Evolutionary conservation across 2,797 vertebrate genomes (phyloP), one percentile per base, ranked within the genome.

Genomic region (Alca torda): DNA sequence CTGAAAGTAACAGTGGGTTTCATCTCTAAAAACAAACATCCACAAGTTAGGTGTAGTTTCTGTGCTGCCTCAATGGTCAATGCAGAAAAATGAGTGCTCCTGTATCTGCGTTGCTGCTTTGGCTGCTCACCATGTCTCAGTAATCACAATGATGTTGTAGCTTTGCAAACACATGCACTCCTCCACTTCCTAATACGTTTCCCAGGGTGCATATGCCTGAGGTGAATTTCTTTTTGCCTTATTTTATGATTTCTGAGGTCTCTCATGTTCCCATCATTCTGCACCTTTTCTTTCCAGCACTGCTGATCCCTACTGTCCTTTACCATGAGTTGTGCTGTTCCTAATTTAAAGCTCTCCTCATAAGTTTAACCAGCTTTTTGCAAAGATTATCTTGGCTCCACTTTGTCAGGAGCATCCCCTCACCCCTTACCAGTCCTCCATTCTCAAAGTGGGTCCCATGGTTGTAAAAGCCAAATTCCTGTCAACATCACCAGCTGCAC

Each of bases 401-500:
- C 65, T 86, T 86, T 72, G 11, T 72, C 45, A 93, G 28, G 9
- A 63, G 6, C 21, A 50, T 78, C 16, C n/a, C 4, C 7, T 76
- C 37, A 61, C n/a, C 41, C 35, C 13, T 28, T 78, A 41, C 7
- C 13, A 57, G 57, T 46, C 59, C n/a, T 73, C 16, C 25, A 19
- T 61, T 33, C 35, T 93, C 56, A 91, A 51, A 87, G 35, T 48
- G 5, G 19, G 19, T 89, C 46, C 46, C 26, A 31, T 54, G 23
- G 7, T 53, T 68, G 7, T 82, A 80, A 90, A 94, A 96, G 74
- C 41, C 75, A 93, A 87, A 84, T 65, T 88, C 25, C 61, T 93
- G 69, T 90, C 80, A 93, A 57, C 26, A 61, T 61, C 46, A 89
- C 51, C 93, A 96, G 63, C 31, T 93, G 80, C 39, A 78, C 69